Percentiles rank a stretch among this genome's conserved stretches.
Conservation (phyloP, 2,113 vertebrate species). For the Gnathonemus longibarbis region DNA sequence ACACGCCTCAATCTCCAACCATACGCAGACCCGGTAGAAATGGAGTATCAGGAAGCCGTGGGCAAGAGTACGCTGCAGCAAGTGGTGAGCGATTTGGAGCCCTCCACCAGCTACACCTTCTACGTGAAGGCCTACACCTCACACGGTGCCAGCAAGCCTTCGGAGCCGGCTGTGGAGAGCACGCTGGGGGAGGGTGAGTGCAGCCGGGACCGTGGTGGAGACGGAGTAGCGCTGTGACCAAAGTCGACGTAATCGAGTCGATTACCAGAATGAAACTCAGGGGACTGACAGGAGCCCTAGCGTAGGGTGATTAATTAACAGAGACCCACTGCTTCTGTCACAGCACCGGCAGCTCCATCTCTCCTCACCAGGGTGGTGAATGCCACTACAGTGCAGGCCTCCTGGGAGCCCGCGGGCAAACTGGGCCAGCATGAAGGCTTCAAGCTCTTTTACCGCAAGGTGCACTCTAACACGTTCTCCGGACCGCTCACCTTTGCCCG, state of each 20-base stretch:
- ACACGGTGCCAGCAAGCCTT: conserved; percentile 87
- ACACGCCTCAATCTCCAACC: neutral
- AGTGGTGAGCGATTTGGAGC: conserved; percentile 84
- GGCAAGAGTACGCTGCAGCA: conserved; percentile 91
- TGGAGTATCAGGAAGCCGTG: conserved; percentile 96
- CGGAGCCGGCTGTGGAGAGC: conserved; percentile 67
- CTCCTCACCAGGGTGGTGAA: conserved; percentile 80
- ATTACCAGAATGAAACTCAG: neutral
- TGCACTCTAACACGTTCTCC: conserved; percentile 65
- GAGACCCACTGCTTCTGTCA: conserved; percentile 63
- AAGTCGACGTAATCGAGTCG: neutral
- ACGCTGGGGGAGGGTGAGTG: conserved; percentile 89
- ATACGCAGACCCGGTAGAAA: conserved; percentile 73
- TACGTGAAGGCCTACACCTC: conserved; percentile 96
- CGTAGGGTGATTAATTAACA: neutral
- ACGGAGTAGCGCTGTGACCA: neutral
- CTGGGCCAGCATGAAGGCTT: conserved; percentile 83
- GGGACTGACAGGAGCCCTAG: neutral
- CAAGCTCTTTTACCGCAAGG: conserved; percentile 83
- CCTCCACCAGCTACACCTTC: conserved; percentile 91
- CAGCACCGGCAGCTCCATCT: conserved; percentile 64
- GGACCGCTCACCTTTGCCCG: conserved; percentile 78
- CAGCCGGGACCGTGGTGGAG: neutral
- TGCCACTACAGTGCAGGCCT: conserved; percentile 70
- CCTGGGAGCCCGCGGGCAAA: conserved; percentile 84